Conservation (phyloP, 2,888 invertebrate species). For the Plemyria rubiginata region DNA sequence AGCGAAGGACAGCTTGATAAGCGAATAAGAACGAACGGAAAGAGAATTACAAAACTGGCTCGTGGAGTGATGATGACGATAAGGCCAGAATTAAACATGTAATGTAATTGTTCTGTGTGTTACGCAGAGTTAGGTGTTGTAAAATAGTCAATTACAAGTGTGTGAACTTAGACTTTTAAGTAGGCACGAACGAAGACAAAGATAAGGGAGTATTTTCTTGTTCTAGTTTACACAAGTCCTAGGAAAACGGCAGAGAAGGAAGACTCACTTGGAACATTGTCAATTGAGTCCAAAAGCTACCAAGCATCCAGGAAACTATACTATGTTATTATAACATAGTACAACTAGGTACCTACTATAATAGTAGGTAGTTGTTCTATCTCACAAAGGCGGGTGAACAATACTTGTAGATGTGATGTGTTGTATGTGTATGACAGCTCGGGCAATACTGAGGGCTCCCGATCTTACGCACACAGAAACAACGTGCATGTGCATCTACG, state of each 20-base stretch:
- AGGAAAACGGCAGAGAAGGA: neutral
- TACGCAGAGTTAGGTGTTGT: slow-evolving; percentile 17
- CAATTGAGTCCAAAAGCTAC: neutral
- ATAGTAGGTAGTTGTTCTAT: too few species aligned
- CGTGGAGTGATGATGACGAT: slow-evolving; percentile 34
- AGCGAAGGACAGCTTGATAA: slow-evolving; percentile 50
- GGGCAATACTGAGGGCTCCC: too few species aligned
- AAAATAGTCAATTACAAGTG: slow-evolving; percentile 6
- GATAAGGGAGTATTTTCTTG: neutral
- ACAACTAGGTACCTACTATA: too few species aligned
- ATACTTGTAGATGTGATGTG: too few species aligned
- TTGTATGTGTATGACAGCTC: too few species aligned
- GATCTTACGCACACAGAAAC: too few species aligned
- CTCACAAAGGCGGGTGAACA: too few species aligned
- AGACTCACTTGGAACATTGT: neutral
- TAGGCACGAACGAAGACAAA: neutral
- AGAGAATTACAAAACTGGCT: slow-evolving; percentile 42
- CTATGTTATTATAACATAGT: too few species aligned
- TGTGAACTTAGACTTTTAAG: slow-evolving; percentile 1
- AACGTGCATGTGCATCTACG: too few species aligned
- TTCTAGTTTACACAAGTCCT: neutral
- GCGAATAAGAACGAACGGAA: slow-evolving; percentile 46
- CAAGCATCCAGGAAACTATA: slow-evolving; percentile 16
- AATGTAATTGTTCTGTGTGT: slow-evolving; percentile 26
- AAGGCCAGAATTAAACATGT: slow-evolving; percentile 31